phyloP scores from a whole-genome alignment of 2,888 invertebrate species.

The Lasioglossum calceatum region DNA sequence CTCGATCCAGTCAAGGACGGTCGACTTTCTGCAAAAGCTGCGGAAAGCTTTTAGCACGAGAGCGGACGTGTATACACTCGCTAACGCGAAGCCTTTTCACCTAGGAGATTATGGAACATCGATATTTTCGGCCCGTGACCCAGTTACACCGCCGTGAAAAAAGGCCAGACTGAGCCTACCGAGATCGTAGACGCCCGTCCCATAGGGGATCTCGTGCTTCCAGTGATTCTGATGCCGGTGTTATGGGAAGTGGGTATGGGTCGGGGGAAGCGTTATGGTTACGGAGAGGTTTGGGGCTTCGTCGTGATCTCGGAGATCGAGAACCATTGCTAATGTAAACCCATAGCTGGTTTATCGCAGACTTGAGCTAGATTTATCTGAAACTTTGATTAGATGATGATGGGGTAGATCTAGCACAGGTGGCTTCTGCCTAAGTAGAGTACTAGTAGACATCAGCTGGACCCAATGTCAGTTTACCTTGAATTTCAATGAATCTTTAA shows the following conservation, averaged over 20 bases:
- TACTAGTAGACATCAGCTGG: too few species aligned
- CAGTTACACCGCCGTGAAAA: constrained; percentile 30
- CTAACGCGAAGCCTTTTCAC: constrained; percentile 59
- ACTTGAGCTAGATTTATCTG: too few species aligned
- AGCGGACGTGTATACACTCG: constrained; percentile 37
- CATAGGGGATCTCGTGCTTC: not conserved
- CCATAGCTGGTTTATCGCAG: too few species aligned
- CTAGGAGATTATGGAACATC: constrained; percentile 61
- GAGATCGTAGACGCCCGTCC: not conserved
- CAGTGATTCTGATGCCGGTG: too few species aligned
- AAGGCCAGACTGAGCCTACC: not conserved
- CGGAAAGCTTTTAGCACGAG: constrained; percentile 49
- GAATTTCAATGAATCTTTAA: too few species aligned
- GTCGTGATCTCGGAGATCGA: too few species aligned
- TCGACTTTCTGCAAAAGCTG: constrained; percentile 50
- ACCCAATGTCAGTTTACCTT: too few species aligned
- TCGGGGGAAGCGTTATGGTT: not conserved
- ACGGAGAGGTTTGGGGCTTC: too few species aligned
- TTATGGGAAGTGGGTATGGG: not conserved
- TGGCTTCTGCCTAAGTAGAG: too few species aligned
- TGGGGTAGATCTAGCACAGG: too few species aligned
- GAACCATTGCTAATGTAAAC: not conserved
- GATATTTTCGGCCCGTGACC: constrained; percentile 61
- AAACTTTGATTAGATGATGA: too few species aligned
- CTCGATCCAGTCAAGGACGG: constrained; percentile 70